phyloP scores from a whole-genome alignment of 2,888 invertebrate genomes.

The Drosophila koepferae region DNA sequence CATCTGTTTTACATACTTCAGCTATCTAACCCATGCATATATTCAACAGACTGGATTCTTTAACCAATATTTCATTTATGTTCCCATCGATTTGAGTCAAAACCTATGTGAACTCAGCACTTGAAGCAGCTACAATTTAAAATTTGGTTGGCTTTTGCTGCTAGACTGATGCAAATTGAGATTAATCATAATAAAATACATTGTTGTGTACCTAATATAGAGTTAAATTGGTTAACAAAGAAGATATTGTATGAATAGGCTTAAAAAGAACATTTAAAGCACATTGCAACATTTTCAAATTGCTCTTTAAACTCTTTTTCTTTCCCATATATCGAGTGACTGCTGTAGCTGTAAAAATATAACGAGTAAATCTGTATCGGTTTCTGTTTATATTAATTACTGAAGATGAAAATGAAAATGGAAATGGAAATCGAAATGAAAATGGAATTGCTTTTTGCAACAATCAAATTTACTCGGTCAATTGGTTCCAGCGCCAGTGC shows the following conservation, averaged over 20 bases:
- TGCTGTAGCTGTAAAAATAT: background rate
- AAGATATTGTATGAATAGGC: background rate
- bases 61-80: background rate
- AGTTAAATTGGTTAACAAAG: background rate
- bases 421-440: constrained; percentile 3
- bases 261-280: too few species aligned
- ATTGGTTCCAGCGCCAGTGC: constrained; percentile 3
- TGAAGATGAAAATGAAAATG: constrained; percentile 1
- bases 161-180: background rate
- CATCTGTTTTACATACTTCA: background rate
- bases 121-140: background rate
- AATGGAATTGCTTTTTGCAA: constrained; percentile 6
- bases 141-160: background rate
- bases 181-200: background rate
- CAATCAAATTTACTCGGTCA: constrained; percentile 8
- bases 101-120: constrained; percentile 1
- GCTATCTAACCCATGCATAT: too few species aligned
- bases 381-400: constrained; percentile 2
- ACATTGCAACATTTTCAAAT: too few species aligned
- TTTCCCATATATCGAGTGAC: background rate
- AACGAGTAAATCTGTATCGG: background rate
- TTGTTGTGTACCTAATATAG: background rate
- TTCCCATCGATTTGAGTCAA: background rate
- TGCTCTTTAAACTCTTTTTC: background rate
- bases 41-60: background rate